Evolutionary conservation across 2,888 invertebrate species (phyloP).

Genomic region (Morpho achilles): DNA sequence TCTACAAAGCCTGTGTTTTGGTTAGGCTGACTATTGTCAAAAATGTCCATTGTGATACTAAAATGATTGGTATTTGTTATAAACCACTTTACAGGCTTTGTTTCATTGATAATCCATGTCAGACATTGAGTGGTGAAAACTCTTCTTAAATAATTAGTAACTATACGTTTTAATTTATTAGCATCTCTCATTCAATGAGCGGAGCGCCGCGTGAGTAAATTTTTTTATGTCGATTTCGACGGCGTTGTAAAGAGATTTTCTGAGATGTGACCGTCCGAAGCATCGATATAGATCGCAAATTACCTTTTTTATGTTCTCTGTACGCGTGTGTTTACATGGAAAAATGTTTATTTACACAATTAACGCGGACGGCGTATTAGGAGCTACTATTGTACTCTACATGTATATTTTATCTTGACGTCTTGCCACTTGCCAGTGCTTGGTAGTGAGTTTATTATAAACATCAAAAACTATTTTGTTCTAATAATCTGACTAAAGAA

Average conservation of each 20-base stretch:
- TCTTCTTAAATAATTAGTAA: no score
- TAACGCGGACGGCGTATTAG: conserved; percentile 43
- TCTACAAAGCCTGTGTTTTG: conserved; percentile 73
- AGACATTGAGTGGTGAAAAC: no score
- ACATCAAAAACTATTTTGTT: no score
- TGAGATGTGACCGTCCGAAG: conserved; percentile 33
- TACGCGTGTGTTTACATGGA: conserved; percentile 65
- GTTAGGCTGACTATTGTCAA: conserved; percentile 59
- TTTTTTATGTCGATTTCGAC: conserved; percentile 30
- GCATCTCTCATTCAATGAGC: conserved; percentile 26
- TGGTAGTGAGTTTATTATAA: no score
- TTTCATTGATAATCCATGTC: conserved; percentile 32
- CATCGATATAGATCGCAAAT: conserved; percentile 51
- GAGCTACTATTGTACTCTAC: conserved; percentile 18
- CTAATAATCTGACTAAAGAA: no score
- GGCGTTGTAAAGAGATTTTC: conserved; percentile 28
- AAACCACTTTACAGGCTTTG: conserved; percentile 37
- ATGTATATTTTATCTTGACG: conserved; percentile 1
- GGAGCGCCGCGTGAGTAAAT: conserved; percentile 33
- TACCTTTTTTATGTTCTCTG: conserved; percentile 58
- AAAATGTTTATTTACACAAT: conserved; percentile 70
- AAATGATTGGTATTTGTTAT: conserved; percentile 29
- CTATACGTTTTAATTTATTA: no score
- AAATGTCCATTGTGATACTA: conserved; percentile 70
- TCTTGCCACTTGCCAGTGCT: no score